Base-by-base conservation (phyloP, 1,140 invertebrate genomes). In the Drosophila jambulina region DNA sequence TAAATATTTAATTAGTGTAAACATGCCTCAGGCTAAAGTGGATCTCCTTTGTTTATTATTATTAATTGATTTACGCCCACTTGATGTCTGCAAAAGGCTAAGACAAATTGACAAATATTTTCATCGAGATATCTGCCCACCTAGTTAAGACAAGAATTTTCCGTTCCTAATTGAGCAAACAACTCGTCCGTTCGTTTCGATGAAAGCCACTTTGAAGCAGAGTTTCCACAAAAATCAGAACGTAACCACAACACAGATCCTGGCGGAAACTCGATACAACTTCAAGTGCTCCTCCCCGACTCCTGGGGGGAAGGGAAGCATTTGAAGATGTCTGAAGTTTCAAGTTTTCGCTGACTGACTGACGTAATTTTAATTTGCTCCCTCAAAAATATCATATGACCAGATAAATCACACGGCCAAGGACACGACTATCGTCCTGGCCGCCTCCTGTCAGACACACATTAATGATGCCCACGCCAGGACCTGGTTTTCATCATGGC, bases 331-430 rank as follows among this genome's bases (percentile, higher is more conserved):
- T 78, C 57, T 78, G 75, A 78, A 48, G 75, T 78, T 70, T 71
- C 75, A 32, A 40, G 45, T 61, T 77, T 53, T 67, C 25, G 53
- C 62, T 43, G 74, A 48, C 75, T 77, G 62, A 56, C 54, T 78
- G 75, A 78, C 75, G 75, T 54, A 78, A 70, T 78, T 78, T 78
- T 78, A 78, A 78, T 78, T 78, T 78, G 36, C 54, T 54, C 19
- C 53, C 67, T 34, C 8, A 29, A 78, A 78, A 78, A 78, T 78
- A 78, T 78, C 75, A 78, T 64, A 63, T 78, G 76, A 78, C 76
- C 76, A 71, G 54, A 78, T 78, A 78, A 78, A 78, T 78, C 76
- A 78, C 75, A 64, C 29, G 75, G 63, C 75, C 74, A 78, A 77
- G 74, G 71, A 76, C 72, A 67, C 43, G 69, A 36, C 25, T 36